These are phyloP conservation scores for Diglossa cyanea DNA, from an alignment of 2,797 vertebrate genomes.

Conservation along the genomic window DNA sequence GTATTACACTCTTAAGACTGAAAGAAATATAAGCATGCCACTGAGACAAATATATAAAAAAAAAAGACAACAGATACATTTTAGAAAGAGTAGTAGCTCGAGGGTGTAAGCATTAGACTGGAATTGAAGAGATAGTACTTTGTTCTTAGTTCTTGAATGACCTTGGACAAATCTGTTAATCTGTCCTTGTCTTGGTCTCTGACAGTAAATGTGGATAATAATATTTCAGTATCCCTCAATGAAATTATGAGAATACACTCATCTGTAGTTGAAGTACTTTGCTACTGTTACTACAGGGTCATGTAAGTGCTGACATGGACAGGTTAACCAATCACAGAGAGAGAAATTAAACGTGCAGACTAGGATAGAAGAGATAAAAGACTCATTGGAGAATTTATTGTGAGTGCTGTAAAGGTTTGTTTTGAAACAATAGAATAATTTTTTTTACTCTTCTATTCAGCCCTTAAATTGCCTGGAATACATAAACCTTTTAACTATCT, in stretches of 20 bases:
- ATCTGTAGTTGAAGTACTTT: not conserved
- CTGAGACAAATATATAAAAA: not conserved
- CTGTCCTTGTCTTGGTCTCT: constrained; percentile 25
- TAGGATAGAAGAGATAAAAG: not conserved
- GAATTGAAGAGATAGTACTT: not conserved
- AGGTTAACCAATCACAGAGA: not conserved
- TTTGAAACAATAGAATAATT: not conserved
- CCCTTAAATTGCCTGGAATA: not conserved
- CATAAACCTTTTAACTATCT: not conserved
- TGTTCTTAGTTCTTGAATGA: not conserved
- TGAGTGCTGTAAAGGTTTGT: not conserved
- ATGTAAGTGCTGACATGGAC: not conserved
- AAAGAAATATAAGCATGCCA: not conserved
- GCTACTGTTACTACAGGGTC: not conserved
- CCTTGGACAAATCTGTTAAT: not conserved
- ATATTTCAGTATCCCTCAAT: constrained; percentile 5
- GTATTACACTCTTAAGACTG: not conserved
- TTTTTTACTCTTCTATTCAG: not conserved
- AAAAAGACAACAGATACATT: not conserved
- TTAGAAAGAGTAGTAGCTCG: not conserved
- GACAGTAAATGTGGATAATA: not conserved
- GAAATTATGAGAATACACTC: not conserved
- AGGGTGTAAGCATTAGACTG: not conserved
- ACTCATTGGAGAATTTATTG: not conserved
- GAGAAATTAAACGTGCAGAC: not conserved